Percentiles rank a stretch among this genome's conserved stretches.
phyloP scores from a whole-genome alignment of 2,888 invertebrate species.

The Acanthosepion lycidas region DNA sequence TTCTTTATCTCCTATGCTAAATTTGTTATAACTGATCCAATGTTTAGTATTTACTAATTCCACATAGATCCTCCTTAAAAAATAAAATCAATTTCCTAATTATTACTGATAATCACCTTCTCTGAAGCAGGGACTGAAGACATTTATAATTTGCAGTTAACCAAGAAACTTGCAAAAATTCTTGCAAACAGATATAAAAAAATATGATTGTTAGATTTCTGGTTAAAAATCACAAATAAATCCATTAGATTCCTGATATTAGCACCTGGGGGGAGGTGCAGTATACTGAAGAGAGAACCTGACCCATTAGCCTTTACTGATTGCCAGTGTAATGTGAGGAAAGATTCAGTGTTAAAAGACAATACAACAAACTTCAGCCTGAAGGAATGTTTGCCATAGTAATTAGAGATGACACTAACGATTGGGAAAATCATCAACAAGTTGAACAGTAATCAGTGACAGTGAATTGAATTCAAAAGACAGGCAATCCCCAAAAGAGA shows the following conservation, averaged over 20 bases:
- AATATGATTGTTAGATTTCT: not conserved
- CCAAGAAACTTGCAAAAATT: not conserved
- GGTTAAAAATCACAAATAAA: not conserved
- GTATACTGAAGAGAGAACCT: not conserved
- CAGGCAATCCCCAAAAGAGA: not conserved
- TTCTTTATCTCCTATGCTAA: too few species aligned
- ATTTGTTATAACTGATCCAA: too few species aligned
- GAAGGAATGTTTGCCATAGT: not conserved
- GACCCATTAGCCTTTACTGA: not conserved
- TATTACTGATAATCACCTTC: not conserved
- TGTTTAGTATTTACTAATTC: not conserved
- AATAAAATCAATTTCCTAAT: not conserved
- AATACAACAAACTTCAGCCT: not conserved
- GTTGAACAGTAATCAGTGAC: not conserved
- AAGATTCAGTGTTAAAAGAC: not conserved
- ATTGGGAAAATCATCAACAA: conserved; percentile 21
- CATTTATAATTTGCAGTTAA: not conserved
- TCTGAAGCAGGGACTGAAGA: not conserved
- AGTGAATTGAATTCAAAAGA: not conserved
- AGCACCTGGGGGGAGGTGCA: not conserved
- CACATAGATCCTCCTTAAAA: not conserved
- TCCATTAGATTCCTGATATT: conserved; percentile 14
- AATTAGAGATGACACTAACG: not conserved
- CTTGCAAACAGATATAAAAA: not conserved
- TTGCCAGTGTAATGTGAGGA: not conserved